A percentile compares a stretch with the other conserved stretches of the same genome.
Conservation (phyloP, 2,797 vertebrate genomes). For the Helostoma temminkii region DNA sequence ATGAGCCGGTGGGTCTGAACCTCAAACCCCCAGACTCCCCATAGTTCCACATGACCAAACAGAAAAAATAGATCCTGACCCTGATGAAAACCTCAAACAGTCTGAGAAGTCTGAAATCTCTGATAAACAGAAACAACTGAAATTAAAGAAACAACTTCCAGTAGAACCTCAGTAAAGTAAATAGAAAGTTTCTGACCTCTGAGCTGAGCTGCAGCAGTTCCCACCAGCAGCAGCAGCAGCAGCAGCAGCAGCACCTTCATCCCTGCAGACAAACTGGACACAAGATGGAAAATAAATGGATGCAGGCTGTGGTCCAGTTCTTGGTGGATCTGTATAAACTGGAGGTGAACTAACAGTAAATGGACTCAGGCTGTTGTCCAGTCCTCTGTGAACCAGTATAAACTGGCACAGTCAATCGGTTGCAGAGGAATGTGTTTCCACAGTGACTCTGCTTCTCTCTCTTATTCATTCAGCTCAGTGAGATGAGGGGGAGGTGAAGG, state of each 20-base stretch:
- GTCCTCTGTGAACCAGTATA: constrained; percentile 3
- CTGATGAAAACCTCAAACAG: too few relatives aligned
- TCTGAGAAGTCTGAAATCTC: neutral
- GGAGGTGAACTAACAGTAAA: too few relatives aligned
- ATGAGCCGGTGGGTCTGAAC: too few relatives aligned
- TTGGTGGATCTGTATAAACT: constrained; percentile 13
- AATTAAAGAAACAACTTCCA: fast-evolving
- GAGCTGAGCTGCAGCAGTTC: constrained; percentile 52
- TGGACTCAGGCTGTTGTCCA: neutral
- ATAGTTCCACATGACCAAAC: too few relatives aligned
- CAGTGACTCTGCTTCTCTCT: constrained; percentile 32
- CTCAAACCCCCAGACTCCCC: too few relatives aligned
- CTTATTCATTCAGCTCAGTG: constrained; percentile 70
- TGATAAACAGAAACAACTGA: neutral
- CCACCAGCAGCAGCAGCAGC: constrained; percentile 58
- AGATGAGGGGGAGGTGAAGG: neutral
- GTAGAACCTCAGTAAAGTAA: neutral
- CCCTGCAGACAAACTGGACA: constrained; percentile 2
- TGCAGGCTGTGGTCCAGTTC: neutral
- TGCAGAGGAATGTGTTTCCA: constrained; percentile 53
- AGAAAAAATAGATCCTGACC: too few relatives aligned
- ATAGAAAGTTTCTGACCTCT: constrained; percentile 59
- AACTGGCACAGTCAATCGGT: constrained; percentile 26
- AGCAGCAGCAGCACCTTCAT: constrained; percentile 66
- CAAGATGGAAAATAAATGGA: neutral